These are phyloP conservation scores for Lineus longissimus DNA, from an alignment of 1,140 invertebrate species.

Conservation along the genomic window DNA sequence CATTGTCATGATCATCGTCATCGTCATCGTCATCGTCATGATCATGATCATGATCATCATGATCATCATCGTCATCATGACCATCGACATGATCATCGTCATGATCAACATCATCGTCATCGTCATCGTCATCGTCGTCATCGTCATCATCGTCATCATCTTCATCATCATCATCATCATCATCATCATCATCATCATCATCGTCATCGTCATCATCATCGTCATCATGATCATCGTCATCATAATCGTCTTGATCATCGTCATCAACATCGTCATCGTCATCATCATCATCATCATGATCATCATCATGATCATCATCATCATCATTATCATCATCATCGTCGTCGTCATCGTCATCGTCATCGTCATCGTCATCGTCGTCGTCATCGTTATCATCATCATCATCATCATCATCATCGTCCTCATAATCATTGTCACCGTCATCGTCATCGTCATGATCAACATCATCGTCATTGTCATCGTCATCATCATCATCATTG, in stretches of 20 bases:
- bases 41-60: slow-evolving; percentile 1
- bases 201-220: too few species aligned
- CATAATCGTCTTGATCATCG: too few species aligned
- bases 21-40: too few species aligned
- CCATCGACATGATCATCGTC: too few species aligned
- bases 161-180: slow-evolving; percentile 11
- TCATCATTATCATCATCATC: slow-evolving; percentile 12
- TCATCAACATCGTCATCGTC: too few species aligned
- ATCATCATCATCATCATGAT: slow-evolving; percentile 15
- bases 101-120: too few species aligned
- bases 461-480: too few species aligned
- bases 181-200: background rate
- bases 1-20: too few species aligned
- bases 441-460: too few species aligned
- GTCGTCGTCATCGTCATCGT: slow-evolving; percentile 16
- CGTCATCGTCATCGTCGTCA: slow-evolving; percentile 11
- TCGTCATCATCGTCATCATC: slow-evolving; percentile 12
- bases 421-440: background rate
- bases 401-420: slow-evolving; percentile 17
- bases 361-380: slow-evolving; percentile 20
- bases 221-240: too few species aligned
- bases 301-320: slow-evolving; percentile 17
- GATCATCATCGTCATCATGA: slow-evolving; percentile 11
- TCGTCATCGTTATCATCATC: slow-evolving; percentile 17
- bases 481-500: background rate